phyloP scores from a whole-genome alignment of 2,113 vertebrate genomes.

The Xenopus tropicalis region DNA sequence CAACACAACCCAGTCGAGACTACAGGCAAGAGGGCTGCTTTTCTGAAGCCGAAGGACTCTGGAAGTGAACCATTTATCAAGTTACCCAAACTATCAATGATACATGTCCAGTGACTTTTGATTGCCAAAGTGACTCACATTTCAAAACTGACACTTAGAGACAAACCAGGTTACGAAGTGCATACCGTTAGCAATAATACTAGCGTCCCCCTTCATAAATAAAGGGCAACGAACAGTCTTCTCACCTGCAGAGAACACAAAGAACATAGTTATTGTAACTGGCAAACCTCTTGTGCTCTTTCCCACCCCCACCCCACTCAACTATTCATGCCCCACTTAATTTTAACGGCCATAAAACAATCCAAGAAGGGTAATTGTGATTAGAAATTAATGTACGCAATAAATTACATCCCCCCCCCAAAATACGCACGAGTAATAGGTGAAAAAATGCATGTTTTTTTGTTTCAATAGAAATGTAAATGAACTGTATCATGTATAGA shows the following conservation, averaged over 20 bases:
- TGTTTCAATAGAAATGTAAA: too few species aligned
- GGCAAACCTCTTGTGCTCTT: not conserved
- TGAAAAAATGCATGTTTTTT: too few species aligned
- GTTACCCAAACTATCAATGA: not conserved
- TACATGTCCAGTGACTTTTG: not conserved
- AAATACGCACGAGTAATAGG: too few species aligned
- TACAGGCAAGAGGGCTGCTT: not conserved
- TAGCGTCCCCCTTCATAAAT: not conserved
- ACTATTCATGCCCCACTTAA: not conserved
- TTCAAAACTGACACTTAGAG: conserved; percentile 2
- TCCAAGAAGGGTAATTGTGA: conserved; percentile 11
- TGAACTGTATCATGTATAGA: too few species aligned
- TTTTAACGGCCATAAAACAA: not conserved
- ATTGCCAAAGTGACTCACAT: conserved; percentile 1
- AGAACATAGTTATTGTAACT: not conserved
- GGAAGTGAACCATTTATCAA: conserved; percentile 12
- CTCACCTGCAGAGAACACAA: not conserved
- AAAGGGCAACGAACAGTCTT: too few species aligned
- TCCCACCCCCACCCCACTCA: too few species aligned
- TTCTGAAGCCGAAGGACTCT: not conserved
- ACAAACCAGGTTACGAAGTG: not conserved
- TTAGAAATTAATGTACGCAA: conserved; percentile 3
- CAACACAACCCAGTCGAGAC: conserved; percentile 23
- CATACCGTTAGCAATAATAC: not conserved
- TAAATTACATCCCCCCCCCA: not conserved